Percentiles rank a stretch among this genome's conserved stretches.
Evolutionary conservation across 2,113 vertebrate genomes (phyloP).

Genomic region (Nibea coibor): DNA sequence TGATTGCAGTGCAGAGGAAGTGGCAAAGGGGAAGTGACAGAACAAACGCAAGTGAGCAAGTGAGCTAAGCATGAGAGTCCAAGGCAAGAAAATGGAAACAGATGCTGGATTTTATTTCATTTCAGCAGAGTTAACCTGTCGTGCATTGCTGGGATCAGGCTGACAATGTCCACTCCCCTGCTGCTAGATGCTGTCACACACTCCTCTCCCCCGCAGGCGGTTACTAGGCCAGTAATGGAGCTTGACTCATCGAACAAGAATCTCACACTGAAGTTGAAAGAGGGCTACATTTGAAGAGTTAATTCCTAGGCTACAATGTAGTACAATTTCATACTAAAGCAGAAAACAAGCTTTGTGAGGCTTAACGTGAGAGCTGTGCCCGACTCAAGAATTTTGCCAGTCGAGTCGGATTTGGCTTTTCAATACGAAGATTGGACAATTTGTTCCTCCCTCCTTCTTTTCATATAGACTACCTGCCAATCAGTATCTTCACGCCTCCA

Average conservation of each 20-base stretch:
- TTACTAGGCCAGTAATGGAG: constrained; percentile 57
- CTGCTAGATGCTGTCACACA: constrained; percentile 63
- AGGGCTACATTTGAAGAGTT: constrained; percentile 59
- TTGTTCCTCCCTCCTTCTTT: too few relatives aligned
- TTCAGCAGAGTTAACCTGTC: constrained; percentile 65
- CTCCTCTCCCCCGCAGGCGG: constrained; percentile 53
- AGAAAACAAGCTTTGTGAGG: constrained; percentile 19
- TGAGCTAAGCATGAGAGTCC: constrained; percentile 8
- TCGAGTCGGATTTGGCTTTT: too few relatives aligned
- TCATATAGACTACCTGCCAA: too few relatives aligned
- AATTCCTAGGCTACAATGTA: constrained; percentile 40
- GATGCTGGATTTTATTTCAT: constrained; percentile 66
- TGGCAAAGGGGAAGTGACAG: constrained; percentile 44
- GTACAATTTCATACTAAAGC: constrained; percentile 16
- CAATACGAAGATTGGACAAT: too few relatives aligned
- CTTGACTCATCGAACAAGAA: constrained; percentile 71
- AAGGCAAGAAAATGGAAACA: constrained; percentile 55
- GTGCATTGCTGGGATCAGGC: constrained; percentile 59
- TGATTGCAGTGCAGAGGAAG: constrained; percentile 55
- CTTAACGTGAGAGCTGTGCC: not conserved
- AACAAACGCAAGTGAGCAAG: constrained; percentile 23
- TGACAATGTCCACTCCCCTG: constrained; percentile 68
- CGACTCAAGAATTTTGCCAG: too few relatives aligned
- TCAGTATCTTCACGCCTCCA: too few relatives aligned
- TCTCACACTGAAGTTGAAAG: constrained; percentile 52